Base-by-base conservation (phyloP, 2,888 invertebrate genomes). In the Ophonus ardosiacus region DNA sequence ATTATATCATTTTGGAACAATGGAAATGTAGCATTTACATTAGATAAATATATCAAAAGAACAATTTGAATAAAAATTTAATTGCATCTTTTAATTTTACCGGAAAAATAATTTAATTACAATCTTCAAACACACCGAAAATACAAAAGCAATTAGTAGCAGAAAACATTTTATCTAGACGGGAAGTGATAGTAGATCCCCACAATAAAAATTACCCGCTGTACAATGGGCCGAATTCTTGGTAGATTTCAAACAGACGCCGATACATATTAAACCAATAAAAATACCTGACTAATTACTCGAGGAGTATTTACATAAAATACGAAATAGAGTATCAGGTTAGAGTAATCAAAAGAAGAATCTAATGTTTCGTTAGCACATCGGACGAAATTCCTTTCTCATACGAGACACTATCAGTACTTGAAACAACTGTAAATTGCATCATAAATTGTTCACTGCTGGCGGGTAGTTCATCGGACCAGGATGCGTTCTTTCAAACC, bases 391-490 rank as follows among this genome's bases (percentile, higher is more conserved):
- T 71, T 71, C 82, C 65, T 24, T 82, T 87, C 86, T 86, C 86
- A 87, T 86, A 86, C 84, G 86, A 86, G 87, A 88, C 88, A 88
- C 86, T 88, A 88, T 88, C 88, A 86, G 87, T 87, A 87, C 86
- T 87, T 86, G 86, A 87, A 71, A 83, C 76, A 83, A 87, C 87
- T 86, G 86, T 87, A 87, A 88, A 88, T 88, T 88, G 88, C 87
- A 86, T 87, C 86, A 88, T 88, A 88, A 88, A 88, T 88, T 88
- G 87, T 86, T 87, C 85, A 83, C 40, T 83, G 86, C 89, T 88
- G 87, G 88, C 88, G 88, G 88, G 88, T 88, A 87, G 88, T 88
- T 88, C 89, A 89, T 87, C 86, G 88, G 87, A 56, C 17, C 57
- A 31, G 78, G 57, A 56, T 10, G 78, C 78, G 15, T n/a, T 56